These are phyloP conservation scores for Brachionus asplanchnoidis DNA, from an alignment of 1,140 invertebrate genomes.

Conservation along the genomic window DNA sequence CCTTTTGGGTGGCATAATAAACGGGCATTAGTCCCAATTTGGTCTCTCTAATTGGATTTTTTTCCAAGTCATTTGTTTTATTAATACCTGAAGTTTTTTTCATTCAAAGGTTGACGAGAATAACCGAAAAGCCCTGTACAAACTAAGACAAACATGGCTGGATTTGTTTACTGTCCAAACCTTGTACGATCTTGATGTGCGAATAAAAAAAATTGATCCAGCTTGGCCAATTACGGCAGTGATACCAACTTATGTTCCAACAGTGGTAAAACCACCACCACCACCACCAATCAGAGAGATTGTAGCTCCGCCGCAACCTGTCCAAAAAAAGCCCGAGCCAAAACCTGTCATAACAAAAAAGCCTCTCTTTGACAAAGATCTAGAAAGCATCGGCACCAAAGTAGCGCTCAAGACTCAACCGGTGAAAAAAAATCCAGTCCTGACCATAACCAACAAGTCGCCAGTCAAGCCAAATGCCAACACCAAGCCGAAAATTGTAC, in stretches of 20 bases:
- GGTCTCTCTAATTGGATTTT: neutral
- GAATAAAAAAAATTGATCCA: slow-evolving; percentile 7
- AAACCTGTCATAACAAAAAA: neutral
- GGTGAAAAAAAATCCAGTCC: neutral
- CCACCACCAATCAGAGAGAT: neutral
- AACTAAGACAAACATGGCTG: slow-evolving; percentile 36
- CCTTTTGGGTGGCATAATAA: neutral
- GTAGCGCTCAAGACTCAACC: neutral
- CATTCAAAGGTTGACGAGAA: slow-evolving; percentile 34
- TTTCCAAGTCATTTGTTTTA: neutral
- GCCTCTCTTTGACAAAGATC: neutral
- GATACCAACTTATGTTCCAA: neutral
- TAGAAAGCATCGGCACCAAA: neutral
- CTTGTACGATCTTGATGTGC: neutral
- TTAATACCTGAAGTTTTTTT: neutral
- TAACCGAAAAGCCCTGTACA: slow-evolving; percentile 22
- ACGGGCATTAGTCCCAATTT: neutral
- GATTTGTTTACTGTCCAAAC: neutral
- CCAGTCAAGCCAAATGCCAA: neutral
- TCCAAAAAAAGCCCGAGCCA: neutral
- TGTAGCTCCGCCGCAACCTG: neutral
- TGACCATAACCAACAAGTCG: neutral
- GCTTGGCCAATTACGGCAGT: slow-evolving; percentile 41
- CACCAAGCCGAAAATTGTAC: neutral
- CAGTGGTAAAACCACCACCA: neutral